Evolutionary conservation across 1,140 invertebrate genomes (phyloP), one percentile per base, ranked within the genome.

Genomic region (Drosophila grimshawi): DNA sequence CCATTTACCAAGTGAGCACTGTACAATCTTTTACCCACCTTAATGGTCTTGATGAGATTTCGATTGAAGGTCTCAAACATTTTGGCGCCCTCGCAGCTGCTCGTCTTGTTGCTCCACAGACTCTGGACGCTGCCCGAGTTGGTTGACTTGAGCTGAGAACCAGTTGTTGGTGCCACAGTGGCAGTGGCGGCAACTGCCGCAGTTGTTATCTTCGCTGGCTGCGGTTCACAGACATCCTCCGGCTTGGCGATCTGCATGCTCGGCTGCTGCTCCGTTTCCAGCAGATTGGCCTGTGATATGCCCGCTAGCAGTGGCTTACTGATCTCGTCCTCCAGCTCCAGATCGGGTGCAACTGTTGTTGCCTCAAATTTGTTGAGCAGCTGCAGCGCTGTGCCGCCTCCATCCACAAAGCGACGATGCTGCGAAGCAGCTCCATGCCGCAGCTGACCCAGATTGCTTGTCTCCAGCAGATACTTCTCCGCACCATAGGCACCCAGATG

Each of bases 41-140:
- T 92, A 1, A 92, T 92, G 0, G 92, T 92, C 72, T 92, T 92
- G 19, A 92, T 92, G 29, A 92, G 81, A 79, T 92, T 92, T 49
- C 91, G 65, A 56, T 92, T 92, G 71, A 92, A 92, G 11, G 80
- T 92, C 64, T 92, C 92, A 19, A 92, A 92, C 81, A 92, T 91
- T 69, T 92, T 92, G 56, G 92, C 89, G 19, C 92, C 92, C 46
- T 92, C 92, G 55, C 90, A 90, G 68, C 86, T 91, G 82, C 90
- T 91, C 32, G 88, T 91, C 62, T 89, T 88, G 59, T 89, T 88
- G 74, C 90, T 92, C 92, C 91, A 92, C 43, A 92, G 71, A 35
- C 91, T 92, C 57, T 92, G 92, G 1, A 86, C 86, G 65, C 82
- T 92, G 56, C 92, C 92, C 4, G 88, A 85, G 32, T 90, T 92